Evolutionary conservation across 2,888 invertebrate genomes (phyloP), one percentile per base, ranked within the genome.

Genomic region (Eurytoma californica): DNA sequence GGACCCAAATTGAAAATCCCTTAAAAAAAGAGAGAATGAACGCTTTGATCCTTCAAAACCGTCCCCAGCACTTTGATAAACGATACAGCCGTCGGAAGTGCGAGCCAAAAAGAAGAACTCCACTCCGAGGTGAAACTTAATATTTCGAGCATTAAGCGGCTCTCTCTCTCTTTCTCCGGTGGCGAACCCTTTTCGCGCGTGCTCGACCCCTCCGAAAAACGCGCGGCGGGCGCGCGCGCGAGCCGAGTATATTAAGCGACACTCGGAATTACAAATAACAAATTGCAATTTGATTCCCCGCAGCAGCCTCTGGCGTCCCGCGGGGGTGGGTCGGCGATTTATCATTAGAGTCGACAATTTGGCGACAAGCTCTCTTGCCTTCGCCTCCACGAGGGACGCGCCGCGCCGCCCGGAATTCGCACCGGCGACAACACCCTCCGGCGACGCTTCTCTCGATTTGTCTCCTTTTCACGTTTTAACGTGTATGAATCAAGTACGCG

Each of bases 181-280:
- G 39, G 39, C 39, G 57, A 74, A 65, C 74, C 79, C 74, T 65
- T 74, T 79, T 79, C 79, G 72, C 77, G 76, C 80, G 79, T 77
- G 70, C 73, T 72, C 79, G 69, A 70, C 82, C 81, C 75, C 70
- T 68, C 77, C 30, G 28, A 30, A 30, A 39, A 60, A 51, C 61
- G 61, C 68, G 66, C 30, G 24, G 24, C 24, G 24, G 24, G 24
- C 24, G 24, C 20, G 13, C 30, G 57, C 70, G 74, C 1, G 39
- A 39, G 7, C 39, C 67, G 79, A 82, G 73, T 82, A 89, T 90
- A 90, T 90, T 89, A 90, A 90, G 87, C 90, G 89, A 88, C 90
- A 90, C 89, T 90, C 87, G 88, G 89, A 90, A 90, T 90, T 90
- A 90, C 90, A 90, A 90, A 90, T 90, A 90, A 90, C 90, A 90